phyloP scores from a whole-genome alignment of 2,113 vertebrate species.

The Oostethus manadensis region DNA sequence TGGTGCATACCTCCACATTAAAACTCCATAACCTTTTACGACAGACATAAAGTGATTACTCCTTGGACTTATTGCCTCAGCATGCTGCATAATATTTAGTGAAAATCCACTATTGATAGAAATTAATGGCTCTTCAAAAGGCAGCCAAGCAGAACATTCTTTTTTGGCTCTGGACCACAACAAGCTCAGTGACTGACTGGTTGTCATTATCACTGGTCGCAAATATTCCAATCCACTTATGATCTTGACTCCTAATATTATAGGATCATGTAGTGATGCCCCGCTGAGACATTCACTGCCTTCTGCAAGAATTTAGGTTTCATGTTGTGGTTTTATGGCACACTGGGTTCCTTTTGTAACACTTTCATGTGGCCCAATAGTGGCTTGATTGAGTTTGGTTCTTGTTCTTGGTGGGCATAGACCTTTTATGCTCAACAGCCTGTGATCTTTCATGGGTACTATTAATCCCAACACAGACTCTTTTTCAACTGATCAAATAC shows the following conservation, averaged over 20 bases:
- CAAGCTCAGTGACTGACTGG: background rate
- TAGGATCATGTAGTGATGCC: background rate
- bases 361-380: too few relatives aligned
- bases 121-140: constrained; percentile 6
- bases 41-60: background rate
- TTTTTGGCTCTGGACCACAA: background rate
- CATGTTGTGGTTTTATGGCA: background rate
- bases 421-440: background rate
- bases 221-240: constrained; percentile 3
- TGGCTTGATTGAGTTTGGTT: background rate
- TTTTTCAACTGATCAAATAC: too few relatives aligned
- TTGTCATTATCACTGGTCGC: constrained; percentile 5
- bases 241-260: constrained; percentile 2
- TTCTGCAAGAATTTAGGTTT: background rate
- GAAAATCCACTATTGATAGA: constrained; percentile 5
- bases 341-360: background rate
- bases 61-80: background rate
- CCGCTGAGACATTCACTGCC: background rate
- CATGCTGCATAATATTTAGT: constrained; percentile 1
- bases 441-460: too few relatives aligned
- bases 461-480: too few relatives aligned
- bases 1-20: background rate
- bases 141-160: constrained; percentile 2
- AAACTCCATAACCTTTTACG: background rate
- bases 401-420: background rate